Evolutionary conservation across 1,140 invertebrate species (phyloP).

Genomic region (Brachionus asplanchnoidis): DNA sequence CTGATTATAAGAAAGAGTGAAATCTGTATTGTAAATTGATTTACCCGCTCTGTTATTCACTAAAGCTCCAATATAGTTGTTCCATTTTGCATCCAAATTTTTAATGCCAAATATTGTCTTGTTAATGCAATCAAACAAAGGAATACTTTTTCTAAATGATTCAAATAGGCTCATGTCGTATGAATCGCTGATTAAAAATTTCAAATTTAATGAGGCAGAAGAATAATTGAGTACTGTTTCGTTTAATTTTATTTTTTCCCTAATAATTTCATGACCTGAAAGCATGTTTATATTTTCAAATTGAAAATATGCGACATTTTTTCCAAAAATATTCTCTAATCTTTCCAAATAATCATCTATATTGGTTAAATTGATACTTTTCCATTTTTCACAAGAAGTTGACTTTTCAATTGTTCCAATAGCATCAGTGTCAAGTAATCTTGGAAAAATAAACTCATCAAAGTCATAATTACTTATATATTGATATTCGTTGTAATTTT

Average conservation of each 20-base stretch:
- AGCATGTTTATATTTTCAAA: not conserved
- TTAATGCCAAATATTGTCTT: not conserved
- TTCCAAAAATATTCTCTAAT: not conserved
- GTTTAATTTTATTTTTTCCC: not conserved
- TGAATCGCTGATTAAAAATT: not conserved
- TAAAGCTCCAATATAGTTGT: not conserved
- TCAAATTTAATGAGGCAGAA: not conserved
- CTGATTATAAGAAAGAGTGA: not conserved
- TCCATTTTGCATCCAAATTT: not conserved
- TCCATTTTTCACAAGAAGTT: not conserved
- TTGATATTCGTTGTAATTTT: not conserved
- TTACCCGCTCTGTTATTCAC: not conserved
- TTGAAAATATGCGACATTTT: not conserved
- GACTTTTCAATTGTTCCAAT: not conserved
- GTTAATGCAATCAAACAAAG: not conserved
- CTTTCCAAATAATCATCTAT: not conserved
- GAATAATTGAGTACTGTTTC: not conserved
- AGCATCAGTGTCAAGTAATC: not conserved
- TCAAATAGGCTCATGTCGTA: not conserved
- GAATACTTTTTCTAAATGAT: not conserved
- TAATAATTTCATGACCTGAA: not conserved
- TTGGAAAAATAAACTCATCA: not conserved
- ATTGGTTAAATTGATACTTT: not conserved
- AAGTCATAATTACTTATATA: not conserved
- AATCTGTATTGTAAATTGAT: too few relatives aligned